Evolutionary conservation across 2,888 invertebrate species (phyloP).

Genomic region (Pegoplata infirma): DNA sequence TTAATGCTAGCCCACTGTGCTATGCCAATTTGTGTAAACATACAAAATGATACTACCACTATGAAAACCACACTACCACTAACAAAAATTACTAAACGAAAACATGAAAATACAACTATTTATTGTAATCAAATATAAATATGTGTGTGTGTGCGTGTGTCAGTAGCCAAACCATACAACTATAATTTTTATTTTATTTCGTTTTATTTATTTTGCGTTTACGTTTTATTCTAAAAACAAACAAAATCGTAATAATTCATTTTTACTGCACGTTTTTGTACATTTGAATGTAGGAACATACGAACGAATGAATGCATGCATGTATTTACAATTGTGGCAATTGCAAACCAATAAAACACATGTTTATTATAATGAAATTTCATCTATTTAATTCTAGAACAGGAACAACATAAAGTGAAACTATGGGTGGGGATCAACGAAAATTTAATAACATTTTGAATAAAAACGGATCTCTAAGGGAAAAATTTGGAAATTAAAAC

Average conservation of each 20-base stretch:
- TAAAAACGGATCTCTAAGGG: no score
- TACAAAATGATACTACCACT: neutral
- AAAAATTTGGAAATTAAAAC: no score
- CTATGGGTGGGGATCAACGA: neutral
- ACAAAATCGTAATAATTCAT: neutral
- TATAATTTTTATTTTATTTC: neutral
- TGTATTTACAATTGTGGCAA: neutral
- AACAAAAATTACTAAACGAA: no score
- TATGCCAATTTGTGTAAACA: neutral
- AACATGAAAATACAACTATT: neutral
- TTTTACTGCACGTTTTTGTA: neutral
- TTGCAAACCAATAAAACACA: slow-evolving; percentile 3
- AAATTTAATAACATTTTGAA: no score
- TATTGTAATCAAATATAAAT: neutral
- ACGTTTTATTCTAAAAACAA: neutral
- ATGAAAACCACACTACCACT: neutral
- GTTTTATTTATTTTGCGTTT: neutral
- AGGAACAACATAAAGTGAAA: neutral
- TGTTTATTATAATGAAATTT: slow-evolving; percentile 12
- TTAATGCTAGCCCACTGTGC: no score
- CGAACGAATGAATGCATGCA: neutral
- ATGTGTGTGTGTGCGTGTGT: no score
- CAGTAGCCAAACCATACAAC: neutral
- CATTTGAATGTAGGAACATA: neutral
- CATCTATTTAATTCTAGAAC: neutral